Evolutionary conservation across 2,797 vertebrate species (phyloP).

Genomic region (Cyprinella venusta): DNA sequence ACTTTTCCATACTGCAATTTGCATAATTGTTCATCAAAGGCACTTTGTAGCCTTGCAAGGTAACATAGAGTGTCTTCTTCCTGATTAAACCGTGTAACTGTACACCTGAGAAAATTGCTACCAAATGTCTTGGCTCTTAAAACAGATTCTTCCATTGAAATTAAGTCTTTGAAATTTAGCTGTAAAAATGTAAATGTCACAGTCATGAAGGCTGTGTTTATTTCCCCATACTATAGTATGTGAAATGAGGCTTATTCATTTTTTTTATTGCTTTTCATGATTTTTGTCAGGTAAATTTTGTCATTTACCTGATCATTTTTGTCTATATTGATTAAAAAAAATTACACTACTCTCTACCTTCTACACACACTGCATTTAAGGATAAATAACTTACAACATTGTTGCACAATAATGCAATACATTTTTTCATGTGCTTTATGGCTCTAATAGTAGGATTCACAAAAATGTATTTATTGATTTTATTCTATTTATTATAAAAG

Average conservation of each 20-base stretch:
- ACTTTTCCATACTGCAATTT: slow-evolving; percentile 42
- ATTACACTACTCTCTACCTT: neutral
- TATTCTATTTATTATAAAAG: neutral
- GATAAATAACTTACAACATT: neutral
- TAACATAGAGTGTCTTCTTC: slow-evolving; percentile 41
- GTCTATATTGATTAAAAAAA: neutral
- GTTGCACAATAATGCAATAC: neutral
- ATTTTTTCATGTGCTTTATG: neutral
- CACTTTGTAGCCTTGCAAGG: slow-evolving; percentile 40
- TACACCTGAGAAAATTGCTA: slow-evolving; percentile 31
- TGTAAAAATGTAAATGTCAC: slow-evolving; percentile 33
- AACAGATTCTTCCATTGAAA: slow-evolving; percentile 47
- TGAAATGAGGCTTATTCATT: neutral
- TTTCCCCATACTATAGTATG: neutral
- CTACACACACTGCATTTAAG: neutral
- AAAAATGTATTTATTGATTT: neutral
- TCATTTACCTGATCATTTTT: neutral
- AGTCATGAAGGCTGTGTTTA: neutral
- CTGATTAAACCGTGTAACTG: slow-evolving; percentile 45
- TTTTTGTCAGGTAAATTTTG: slow-evolving; percentile 3
- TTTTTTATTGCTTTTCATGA: slow-evolving; percentile 4
- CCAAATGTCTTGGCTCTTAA: slow-evolving; percentile 45
- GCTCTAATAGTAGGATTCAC: neutral
- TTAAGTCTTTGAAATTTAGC: slow-evolving; percentile 32
- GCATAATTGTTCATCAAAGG: slow-evolving; percentile 56